Base-by-base conservation (phyloP, 92 coral and sea anemone genomes). In the Heliopora coerulea region DNA sequence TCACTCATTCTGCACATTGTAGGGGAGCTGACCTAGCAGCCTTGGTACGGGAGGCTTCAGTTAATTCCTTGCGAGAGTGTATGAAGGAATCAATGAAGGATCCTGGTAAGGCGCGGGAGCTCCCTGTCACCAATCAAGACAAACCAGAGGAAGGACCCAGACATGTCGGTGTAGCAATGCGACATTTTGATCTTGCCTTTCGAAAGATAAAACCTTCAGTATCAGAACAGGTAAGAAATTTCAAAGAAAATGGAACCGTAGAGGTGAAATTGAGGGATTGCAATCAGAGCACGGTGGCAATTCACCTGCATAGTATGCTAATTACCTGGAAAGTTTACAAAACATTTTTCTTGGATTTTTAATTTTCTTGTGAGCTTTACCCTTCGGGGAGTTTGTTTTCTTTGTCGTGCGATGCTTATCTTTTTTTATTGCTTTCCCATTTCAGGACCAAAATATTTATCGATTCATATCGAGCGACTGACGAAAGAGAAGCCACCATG, bases 11-110 rank as follows among this genome's bases (percentile, higher is more conserved):
- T n/a, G n/a, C n/a, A n/a, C n/a, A n/a, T n/a, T n/a, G n/a, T 39
- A 93, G 98, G 49, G 98, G 98, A 12, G 98, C 98, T 12, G 98
- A 93, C 70, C 78, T 93, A 21, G 89, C 98, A 9, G 98, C 98
- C 0, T 63, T 93, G 69, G 98, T 93, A 34, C 83, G 98, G 18
- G 98, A 93, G 78, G 98, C 98, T 15, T 86, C 91, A n/a, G 91
- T 93, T 84, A 88, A 90, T 20, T 87, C 96, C 18, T 80, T 93
- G 56, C 90, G 91, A 35, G 98, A 93, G 74, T 63, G 89, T 19
- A 93, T 93, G 80, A 75, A 73, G 39, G 69, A 44, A n/a, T 2
- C 21, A 14, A 18, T 7, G 3, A 25, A 28, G 35, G 42, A 58
- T 20, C 54, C 62, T 39, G 20, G 44, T 49, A 19, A 19, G 30